Conservation (phyloP, 2,797 vertebrate genomes). For the Pelochelys cantorii region DNA sequence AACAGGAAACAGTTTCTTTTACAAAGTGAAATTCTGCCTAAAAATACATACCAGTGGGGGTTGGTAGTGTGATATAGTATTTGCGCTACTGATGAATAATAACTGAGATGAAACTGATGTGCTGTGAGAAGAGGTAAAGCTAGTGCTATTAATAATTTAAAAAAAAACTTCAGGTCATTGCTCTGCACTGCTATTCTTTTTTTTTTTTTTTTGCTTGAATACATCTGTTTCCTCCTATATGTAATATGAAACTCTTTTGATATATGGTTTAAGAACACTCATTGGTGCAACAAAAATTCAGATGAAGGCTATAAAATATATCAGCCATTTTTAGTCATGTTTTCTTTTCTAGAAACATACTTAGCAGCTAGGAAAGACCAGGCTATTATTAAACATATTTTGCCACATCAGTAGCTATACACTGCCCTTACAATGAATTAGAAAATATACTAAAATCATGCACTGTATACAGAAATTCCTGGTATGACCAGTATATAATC, state of each 20-base stretch:
- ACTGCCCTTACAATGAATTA: not conserved
- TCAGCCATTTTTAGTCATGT: not conserved
- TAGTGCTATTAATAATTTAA: not conserved
- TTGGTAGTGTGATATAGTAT: not conserved
- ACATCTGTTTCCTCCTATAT: not conserved
- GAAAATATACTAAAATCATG: not conserved
- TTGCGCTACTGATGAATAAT: not conserved
- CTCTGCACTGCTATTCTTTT: not conserved
- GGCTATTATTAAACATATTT: not conserved
- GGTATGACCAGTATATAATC: not conserved
- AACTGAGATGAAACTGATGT: not conserved
- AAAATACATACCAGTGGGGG: not conserved
- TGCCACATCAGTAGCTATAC: rapidly evolving
- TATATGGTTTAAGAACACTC: not conserved
- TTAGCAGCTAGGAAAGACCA: not conserved
- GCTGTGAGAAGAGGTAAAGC: not conserved
- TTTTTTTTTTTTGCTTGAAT: not conserved
- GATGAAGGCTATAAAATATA: not conserved
- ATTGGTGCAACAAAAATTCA: not conserved
- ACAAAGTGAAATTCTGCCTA: not conserved
- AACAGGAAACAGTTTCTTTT: not conserved
- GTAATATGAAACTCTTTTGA: not conserved
- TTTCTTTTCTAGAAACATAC: not conserved
- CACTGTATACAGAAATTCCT: not conserved
- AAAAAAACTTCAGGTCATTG: not conserved